Base-by-base conservation (phyloP, 2,797 vertebrate species). In the Coracias cyanogaster region DNA sequence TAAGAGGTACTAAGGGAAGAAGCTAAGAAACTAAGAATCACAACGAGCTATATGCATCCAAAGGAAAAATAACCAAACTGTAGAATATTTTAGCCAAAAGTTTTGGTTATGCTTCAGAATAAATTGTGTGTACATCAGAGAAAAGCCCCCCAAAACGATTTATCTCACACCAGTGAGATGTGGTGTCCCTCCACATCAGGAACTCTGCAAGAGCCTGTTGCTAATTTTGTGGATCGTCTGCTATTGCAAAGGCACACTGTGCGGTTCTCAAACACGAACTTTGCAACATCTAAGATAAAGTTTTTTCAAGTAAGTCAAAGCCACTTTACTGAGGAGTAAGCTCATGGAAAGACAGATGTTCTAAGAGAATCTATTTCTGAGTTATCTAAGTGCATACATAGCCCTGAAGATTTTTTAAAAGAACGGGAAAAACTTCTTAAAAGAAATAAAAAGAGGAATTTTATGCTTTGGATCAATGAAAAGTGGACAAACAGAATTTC, bases 341-440 rank as follows among this genome's bases (percentile, higher is more conserved):
- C 69, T 94, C 65, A 31, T 91, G 72, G 79, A 72, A 93, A 92
- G 84, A 65, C 21, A 74, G 29, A 39, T 17, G 13, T 91, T 96
- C 92, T 93, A 45, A 96, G 60, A 72, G 69, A 95, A 91, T 74
- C 93, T 93, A 67, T 89, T 95, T 86, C 83, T 93, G 79, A 89
- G 67, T 91, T 96, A 71, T 33, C 84, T 10, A 25, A 89, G 79
- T 72, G 31, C 41, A 51, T 58, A 67, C n/a, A 19, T 13, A 83
- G 24, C 55, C 92, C 91, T 58, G 78, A 93, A 95, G 84, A 58
- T 33, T 89, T 91, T 94, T 87, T 55, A 10, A 65, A 89, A 78
- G 78, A 89, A 58, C 57, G 12, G 26, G 39, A 61, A 73, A 85
- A 81, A 73, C 49, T 76, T 89, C 65, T 89, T 72, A 12, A 71